Evolutionary conservation across 2,888 invertebrate genomes (phyloP), one percentile per base, ranked within the genome.

Genomic region (Tetanocera ferruginea): DNA sequence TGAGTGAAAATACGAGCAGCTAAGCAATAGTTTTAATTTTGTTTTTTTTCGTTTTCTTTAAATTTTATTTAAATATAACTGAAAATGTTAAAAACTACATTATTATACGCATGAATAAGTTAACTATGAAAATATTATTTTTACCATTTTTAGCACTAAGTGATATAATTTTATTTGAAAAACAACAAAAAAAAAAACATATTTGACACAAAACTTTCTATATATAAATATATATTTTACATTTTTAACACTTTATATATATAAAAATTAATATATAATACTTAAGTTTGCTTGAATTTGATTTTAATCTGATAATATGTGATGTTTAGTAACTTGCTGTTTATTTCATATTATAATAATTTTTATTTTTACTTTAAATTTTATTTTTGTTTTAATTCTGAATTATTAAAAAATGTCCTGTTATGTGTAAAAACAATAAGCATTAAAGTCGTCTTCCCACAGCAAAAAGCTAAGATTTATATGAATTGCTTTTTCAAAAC

Each of bases 41-140:
- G 52, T 55, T 55, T 57, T 23, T 62, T 60, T 60, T 66, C 5
- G 25, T 19, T 77, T 5, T 78, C 1, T 77, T 5, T 78, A 8
- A 55, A 5, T 19, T 55, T 19, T 55, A 2, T 19, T 8, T 55
- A 19, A 52, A 23, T 9, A 19, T 5, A 55, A 23, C 23, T 79
- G 79, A 49, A 76, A 79, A 67, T 76, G 67, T 76, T 67, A 76
- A 64, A 34, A 23, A n/a, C 23, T 51, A 51, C 31, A 62, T 49
- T 31, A 43, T 17, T 49, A 14, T 62, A 31, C 28, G 62, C 74
- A 51, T 64, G 51, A 62, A 64, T 51, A 60, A 28, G 25, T 31
- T 34, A 37, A 64, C n/a, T 64, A 28, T 14, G 28, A 23, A 55
- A 71, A 71, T 28, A 31, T 43, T 43, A 43, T 17, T 19, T 72